Evolutionary conservation across 2,888 invertebrate genomes (phyloP), one percentile per base, ranked within the genome.

Genomic region (Polydesmus complanatus): DNA sequence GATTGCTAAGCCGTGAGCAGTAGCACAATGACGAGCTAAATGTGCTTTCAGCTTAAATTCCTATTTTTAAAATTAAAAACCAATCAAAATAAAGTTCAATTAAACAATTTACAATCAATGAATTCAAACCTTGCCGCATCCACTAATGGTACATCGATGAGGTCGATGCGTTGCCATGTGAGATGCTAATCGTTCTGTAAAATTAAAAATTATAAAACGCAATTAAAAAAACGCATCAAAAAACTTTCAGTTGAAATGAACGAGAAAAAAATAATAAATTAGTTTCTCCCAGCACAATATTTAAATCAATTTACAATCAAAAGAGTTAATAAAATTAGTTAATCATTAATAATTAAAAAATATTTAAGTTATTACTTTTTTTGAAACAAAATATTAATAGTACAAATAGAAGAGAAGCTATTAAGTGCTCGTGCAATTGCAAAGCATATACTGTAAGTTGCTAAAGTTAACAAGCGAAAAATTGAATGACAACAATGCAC

Each of bases 31-130:
- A 64, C 93, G 84, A 64, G 88, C 89, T 69, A 96, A 79, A 76
- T 95, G 94, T 63, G 92, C 88, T 78, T 94, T 95, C 69, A 94
- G 77, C 75, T 94, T 92, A 78, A 95, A 95, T 77, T 95, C 94
- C 77, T 78, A 68, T 11, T 21, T 5, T 11, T 11, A n/a, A 47
- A n/a, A n/a, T 48, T 25, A 52, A 63, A 26, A 27, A 21, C 11
- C 56, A 48, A 21, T 18, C 47, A 48, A 58, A 60, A 14, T 53
- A 49, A 47, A 56, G 27, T 3, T 48, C 48, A 18, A 21, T 14
- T 22, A 11, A 51, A n/a, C 8, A 14, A 21, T 51, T n/a, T 5
- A 51, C 5, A 5, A 22, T 22, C 11, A 51, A 51, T n/a, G 52
- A 51, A 51, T 22, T 51, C 68, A 67, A 68, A 78, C 78, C 81